Evolutionary conservation across 2,888 invertebrate species (phyloP).

Genomic region (Dendrolimus pini): DNA sequence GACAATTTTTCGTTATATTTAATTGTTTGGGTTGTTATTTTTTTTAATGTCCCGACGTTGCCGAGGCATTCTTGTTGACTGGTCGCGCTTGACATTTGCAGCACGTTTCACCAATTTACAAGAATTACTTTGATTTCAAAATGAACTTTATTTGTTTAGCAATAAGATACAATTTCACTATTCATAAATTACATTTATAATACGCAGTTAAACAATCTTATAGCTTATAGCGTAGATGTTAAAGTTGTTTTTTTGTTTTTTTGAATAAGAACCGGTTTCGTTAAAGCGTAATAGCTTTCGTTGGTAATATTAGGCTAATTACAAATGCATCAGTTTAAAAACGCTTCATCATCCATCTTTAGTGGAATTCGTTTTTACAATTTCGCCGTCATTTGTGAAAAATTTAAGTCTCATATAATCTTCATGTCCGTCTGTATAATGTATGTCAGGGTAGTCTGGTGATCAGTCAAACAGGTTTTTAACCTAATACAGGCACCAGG

Average conservation of each 20-base stretch:
- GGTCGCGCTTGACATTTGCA: conserved; percentile 24
- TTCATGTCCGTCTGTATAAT: too few relatives aligned
- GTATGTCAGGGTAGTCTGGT: too few relatives aligned
- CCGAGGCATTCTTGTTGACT: conserved; percentile 30
- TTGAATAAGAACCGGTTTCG: conserved; percentile 14
- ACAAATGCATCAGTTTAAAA: too few relatives aligned
- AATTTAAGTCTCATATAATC: too few relatives aligned
- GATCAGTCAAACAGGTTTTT: too few relatives aligned
- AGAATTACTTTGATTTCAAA: conserved; percentile 2
- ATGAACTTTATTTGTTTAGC: neutral
- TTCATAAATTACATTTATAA: neutral
- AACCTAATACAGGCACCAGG: too few relatives aligned
- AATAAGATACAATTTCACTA: conserved; percentile 10
- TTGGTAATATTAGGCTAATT: too few relatives aligned
- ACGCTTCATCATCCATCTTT: too few relatives aligned
- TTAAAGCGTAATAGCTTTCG: too few relatives aligned
- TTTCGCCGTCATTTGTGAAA: too few relatives aligned
- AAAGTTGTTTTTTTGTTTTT: conserved; percentile 5
- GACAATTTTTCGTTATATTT: neutral
- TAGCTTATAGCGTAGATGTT: neutral
- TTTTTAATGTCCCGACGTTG: neutral
- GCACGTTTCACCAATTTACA: conserved; percentile 13
- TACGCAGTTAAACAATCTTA: conserved; percentile 3
- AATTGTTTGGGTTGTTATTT: neutral
- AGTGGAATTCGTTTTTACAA: too few relatives aligned